These are phyloP conservation scores for Tenthredo distinguenda DNA, from an alignment of 2,888 invertebrate genomes.

Conservation along the genomic window DNA sequence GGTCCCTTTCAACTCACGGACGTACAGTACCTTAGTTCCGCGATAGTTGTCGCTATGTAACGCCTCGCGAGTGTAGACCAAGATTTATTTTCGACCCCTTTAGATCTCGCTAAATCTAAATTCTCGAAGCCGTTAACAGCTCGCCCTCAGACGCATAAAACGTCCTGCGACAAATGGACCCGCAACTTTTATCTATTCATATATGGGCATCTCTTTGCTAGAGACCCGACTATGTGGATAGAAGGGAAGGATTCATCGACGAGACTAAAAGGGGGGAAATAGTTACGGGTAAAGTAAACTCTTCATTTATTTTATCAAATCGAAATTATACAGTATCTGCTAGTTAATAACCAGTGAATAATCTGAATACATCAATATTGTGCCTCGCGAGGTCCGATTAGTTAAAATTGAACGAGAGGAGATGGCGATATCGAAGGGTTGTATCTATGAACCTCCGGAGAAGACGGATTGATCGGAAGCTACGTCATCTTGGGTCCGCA, in stretches of 20 bases:
- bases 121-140: slow-evolving; percentile 39
- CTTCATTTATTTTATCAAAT: neutral
- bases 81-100: slow-evolving; percentile 37
- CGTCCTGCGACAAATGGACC: slow-evolving; percentile 38
- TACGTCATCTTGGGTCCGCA: slow-evolving; percentile 33
- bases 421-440: neutral
- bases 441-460: slow-evolving; percentile 36
- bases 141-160: neutral
- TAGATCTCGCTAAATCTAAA: slow-evolving; percentile 52
- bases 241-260: no score
- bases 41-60: slow-evolving; percentile 8
- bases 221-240: neutral
- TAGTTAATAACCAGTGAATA: neutral
- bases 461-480: slow-evolving; percentile 24
- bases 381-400: neutral
- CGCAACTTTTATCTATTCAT: slow-evolving; percentile 16
- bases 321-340: neutral
- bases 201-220: neutral
- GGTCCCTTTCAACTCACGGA: slow-evolving; percentile 36
- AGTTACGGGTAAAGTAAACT: neutral
- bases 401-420: neutral
- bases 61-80: slow-evolving; percentile 10
- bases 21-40: slow-evolving; percentile 41
- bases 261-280: neutral
- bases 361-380: slow-evolving; percentile 20